Conservation (phyloP, 1,140 invertebrate genomes). For the Drosophila elegans region DNA sequence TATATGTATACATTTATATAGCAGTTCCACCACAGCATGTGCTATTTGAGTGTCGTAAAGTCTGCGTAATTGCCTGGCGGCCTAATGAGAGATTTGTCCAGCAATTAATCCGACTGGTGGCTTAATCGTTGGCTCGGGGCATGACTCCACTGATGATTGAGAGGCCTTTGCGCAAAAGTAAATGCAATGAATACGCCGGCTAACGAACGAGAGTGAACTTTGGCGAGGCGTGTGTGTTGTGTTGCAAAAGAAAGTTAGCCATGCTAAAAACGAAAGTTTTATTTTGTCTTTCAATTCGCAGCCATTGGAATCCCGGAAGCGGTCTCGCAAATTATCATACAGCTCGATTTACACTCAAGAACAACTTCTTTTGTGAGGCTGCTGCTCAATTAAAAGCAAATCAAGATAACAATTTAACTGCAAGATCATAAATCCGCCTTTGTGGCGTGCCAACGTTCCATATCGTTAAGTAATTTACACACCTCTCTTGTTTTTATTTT, state of each 20-base stretch:
- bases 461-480: constrained; percentile 10
- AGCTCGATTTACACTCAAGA: constrained; percentile 5
- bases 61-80: constrained; percentile 42
- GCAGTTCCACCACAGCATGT: not conserved
- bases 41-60: constrained; percentile 29
- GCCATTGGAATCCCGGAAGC: constrained; percentile 10
- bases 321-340: constrained; percentile 10
- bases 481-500: not conserved
- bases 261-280: constrained; percentile 10
- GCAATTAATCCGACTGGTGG: constrained; percentile 37
- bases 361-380: not conserved
- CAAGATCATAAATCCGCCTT: constrained; percentile 40
- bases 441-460: constrained; percentile 21
- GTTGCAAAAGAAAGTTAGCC: constrained; percentile 31
- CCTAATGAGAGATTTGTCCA: constrained; percentile 50
- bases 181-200: constrained; percentile 5
- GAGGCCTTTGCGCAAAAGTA: constrained; percentile 7
- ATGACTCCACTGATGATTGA: constrained; percentile 25
- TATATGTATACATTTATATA: not conserved
- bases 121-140: constrained; percentile 8
- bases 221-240: not conserved
- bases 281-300: not conserved
- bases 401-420: constrained; percentile 34
- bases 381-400: constrained; percentile 37
- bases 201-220: constrained; percentile 41